Conservation (phyloP, 2,888 invertebrate genomes). For the Pachliopta kotzebuea region DNA sequence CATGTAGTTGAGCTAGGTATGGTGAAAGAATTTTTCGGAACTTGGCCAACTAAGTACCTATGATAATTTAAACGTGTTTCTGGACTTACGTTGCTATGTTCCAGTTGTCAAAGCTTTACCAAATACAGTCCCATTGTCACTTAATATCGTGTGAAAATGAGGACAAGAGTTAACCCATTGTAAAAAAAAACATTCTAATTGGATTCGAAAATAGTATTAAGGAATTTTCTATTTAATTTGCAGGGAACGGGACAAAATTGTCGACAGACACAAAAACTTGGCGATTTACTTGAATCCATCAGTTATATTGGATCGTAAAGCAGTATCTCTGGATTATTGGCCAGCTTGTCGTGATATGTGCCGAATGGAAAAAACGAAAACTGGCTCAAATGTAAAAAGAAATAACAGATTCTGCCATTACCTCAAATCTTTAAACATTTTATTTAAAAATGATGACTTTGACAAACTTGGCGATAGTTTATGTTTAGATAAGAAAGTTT, state of each 20-base stretch:
- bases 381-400: slow-evolving; percentile 81
- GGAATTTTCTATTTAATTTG: slow-evolving; percentile 40
- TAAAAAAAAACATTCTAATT: background rate
- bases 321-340: slow-evolving; percentile 85
- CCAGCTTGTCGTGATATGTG: slow-evolving; percentile 85
- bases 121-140: no score
- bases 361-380: slow-evolving; percentile 83
- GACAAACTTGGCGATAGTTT: slow-evolving; percentile 72
- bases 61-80: no score
- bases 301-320: slow-evolving; percentile 73
- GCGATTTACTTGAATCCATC: slow-evolving; percentile 71
- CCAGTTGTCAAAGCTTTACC: no score
- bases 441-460: slow-evolving; percentile 72
- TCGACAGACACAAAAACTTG: slow-evolving; percentile 60
- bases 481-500: slow-evolving; percentile 30
- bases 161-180: no score
- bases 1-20: no score
- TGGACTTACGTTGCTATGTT: no score
- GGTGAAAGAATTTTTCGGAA: no score
- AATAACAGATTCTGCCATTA: slow-evolving; percentile 90
- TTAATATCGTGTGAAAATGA: no score
- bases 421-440: slow-evolving; percentile 80
- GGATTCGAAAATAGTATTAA: background rate
- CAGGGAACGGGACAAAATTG: slow-evolving; percentile 71
- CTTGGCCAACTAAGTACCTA: no score